A percentile compares a stretch with the other conserved stretches of the same genome.
phyloP scores from a whole-genome alignment of 2,888 invertebrate species.

The Campaea margaritaria region DNA sequence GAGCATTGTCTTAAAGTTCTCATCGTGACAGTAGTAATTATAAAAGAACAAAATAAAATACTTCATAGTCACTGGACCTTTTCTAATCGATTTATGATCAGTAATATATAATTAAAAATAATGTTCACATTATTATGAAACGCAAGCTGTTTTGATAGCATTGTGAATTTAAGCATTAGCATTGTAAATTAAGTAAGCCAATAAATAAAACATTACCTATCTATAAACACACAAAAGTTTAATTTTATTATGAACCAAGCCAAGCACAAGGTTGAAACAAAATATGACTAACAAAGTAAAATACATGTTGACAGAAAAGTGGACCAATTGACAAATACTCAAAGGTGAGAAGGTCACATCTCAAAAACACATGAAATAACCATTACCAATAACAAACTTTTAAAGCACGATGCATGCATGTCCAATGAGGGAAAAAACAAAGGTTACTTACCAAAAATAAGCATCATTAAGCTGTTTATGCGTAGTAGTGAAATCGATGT shows the following conservation, averaged over 20 bases:
- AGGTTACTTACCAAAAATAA: conserved; percentile 6
- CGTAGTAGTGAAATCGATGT: conserved; percentile 11
- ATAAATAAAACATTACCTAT: no score
- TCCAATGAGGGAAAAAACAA: conserved; percentile 29
- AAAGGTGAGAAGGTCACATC: conserved; percentile 64
- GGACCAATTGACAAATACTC: conserved; percentile 65
- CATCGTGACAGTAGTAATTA: no score
- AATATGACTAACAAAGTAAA: conserved; percentile 44
- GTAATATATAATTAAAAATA: no score
- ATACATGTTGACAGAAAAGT: conserved; percentile 74
- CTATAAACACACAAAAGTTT: no score
- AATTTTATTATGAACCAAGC: no score
- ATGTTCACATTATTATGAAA: no score
- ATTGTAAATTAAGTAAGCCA: no score
- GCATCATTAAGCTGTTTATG: conserved; percentile 9
- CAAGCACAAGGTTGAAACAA: conserved; percentile 9
- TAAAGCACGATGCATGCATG: conserved; percentile 67
- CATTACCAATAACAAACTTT: conserved; percentile 19
- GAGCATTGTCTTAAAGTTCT: conserved; percentile 1
- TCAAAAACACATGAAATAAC: conserved; percentile 22
- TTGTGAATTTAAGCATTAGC: no score
- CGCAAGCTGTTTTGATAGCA: no score
- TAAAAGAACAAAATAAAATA: no score
- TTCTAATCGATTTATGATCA: no score
- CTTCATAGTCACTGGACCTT: no score